Percentiles rank a stretch among this genome's conserved stretches.
Conservation (phyloP, 1,140 invertebrate genomes). For the Sminthurides bifidus region DNA sequence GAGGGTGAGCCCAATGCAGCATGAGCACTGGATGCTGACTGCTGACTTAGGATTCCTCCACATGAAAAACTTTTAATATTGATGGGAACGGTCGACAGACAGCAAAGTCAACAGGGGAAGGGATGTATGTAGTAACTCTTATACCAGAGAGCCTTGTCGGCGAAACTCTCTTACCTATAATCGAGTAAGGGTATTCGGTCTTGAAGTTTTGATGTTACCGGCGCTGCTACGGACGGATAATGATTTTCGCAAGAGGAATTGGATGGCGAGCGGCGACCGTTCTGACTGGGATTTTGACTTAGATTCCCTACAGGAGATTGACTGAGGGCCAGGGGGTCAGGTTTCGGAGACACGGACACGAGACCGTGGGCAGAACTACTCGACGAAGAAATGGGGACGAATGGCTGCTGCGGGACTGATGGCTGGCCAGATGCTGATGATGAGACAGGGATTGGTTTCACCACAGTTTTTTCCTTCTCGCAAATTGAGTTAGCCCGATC, state of each 20-base stretch:
- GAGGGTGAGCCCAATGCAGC: no score
- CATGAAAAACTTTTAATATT: no score
- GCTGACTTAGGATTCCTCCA: no score
- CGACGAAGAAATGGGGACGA: slow-evolving; percentile 9
- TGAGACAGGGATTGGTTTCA: no score
- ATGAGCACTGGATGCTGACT: no score
- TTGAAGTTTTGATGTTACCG: slow-evolving; percentile 8
- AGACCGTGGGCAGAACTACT: slow-evolving; percentile 8
- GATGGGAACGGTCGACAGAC: no score
- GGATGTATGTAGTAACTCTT: no score
- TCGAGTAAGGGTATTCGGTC: slow-evolving; percentile 25
- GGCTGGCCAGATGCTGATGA: slow-evolving; percentile 2
- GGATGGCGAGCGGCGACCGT: slow-evolving; percentile 8
- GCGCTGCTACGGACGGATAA: slow-evolving; percentile 22
- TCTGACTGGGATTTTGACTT: slow-evolving; percentile 20
- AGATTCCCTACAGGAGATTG: slow-evolving; percentile 21
- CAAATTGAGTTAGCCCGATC: no score
- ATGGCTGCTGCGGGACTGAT: slow-evolving; percentile 1
- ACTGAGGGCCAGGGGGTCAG: slow-evolving; percentile 7
- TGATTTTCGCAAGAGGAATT: slow-evolving; percentile 12
- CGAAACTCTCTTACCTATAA: no score
- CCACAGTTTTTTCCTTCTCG: no score
- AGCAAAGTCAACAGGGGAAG: no score
- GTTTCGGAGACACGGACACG: slow-evolving; percentile 6
- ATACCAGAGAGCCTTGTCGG: no score